A percentile compares a stretch with the other conserved stretches of the same genome.
phyloP scores from a whole-genome alignment of 1,140 invertebrate genomes.

The Papilio helenus region DNA sequence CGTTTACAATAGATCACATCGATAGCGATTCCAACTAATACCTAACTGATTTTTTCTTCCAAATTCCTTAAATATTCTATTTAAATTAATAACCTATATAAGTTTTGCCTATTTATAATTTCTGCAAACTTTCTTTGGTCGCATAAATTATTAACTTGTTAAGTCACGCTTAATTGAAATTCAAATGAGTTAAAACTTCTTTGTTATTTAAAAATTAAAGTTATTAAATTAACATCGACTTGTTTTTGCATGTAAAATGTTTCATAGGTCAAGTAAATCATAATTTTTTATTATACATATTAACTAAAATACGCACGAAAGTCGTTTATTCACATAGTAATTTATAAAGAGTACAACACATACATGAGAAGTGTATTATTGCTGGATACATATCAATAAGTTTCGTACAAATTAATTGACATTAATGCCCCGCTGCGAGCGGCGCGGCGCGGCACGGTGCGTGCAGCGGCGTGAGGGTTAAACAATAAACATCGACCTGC shows the following conservation, averaged over 20 bases:
- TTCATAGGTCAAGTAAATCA: background rate
- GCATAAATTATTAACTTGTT: background rate
- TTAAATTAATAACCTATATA: background rate
- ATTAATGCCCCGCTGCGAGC: background rate
- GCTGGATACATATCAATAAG: background rate
- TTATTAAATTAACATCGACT: background rate
- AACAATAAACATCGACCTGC: constrained; percentile 7
- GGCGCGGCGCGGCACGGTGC: background rate
- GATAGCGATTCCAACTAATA: background rate
- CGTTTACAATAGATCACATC: background rate
- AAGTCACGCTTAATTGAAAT: background rate
- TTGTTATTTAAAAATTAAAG: background rate
- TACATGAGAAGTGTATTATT: background rate
- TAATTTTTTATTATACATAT: background rate
- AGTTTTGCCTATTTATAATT: background rate
- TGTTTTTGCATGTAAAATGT: too few relatives aligned
- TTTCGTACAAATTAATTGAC: constrained; percentile 3
- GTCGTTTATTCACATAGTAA: background rate
- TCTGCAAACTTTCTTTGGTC: background rate
- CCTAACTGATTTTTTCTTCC: background rate
- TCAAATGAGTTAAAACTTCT: background rate
- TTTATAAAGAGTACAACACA: background rate
- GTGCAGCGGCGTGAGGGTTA: background rate
- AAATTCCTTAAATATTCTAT: background rate
- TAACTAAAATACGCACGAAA: background rate